These are phyloP conservation scores for Leptopilina syphax DNA, from an alignment of 2,888 invertebrate species.

Conservation along the genomic window DNA sequence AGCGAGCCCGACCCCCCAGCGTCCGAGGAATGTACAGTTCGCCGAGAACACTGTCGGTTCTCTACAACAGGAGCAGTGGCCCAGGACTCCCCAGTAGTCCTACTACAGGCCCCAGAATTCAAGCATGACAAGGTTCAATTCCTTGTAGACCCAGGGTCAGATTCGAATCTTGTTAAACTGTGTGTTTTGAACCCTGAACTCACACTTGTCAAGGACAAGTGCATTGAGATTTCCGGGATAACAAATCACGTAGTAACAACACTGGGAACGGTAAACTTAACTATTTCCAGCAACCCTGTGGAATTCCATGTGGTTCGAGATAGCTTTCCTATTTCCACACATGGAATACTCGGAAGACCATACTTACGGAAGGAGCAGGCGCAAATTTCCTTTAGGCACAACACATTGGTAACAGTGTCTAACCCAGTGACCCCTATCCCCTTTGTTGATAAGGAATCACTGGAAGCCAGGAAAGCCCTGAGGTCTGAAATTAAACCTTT, in stretches of 20 bases:
- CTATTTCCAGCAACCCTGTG: not conserved
- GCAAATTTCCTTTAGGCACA: conserved; percentile 12
- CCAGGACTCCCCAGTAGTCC: too few species aligned
- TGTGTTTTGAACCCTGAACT: not conserved
- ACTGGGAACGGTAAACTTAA: not conserved
- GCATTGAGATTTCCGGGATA: not conserved
- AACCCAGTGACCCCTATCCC: not conserved
- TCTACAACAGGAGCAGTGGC: too few species aligned
- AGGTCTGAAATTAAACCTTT: not conserved
- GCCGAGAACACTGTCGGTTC: too few species aligned
- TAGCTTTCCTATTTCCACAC: not conserved
- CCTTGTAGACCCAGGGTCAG: too few species aligned
- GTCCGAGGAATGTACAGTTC: not conserved
- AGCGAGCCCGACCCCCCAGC: not conserved
- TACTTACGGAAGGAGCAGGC: not conserved
- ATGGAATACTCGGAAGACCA: not conserved
- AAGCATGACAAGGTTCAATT: too few species aligned
- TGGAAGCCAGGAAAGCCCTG: too few species aligned
- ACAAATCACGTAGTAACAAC: not conserved
- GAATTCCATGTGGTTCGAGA: not conserved
- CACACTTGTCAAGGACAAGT: not conserved
- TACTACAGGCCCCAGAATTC: too few species aligned
- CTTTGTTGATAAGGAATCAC: not conserved
- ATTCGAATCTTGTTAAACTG: not conserved
- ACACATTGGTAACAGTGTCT: not conserved